Evolutionary conservation across 2,113 vertebrate genomes (phyloP).

Genomic region (Centrocercus urophasianus): DNA sequence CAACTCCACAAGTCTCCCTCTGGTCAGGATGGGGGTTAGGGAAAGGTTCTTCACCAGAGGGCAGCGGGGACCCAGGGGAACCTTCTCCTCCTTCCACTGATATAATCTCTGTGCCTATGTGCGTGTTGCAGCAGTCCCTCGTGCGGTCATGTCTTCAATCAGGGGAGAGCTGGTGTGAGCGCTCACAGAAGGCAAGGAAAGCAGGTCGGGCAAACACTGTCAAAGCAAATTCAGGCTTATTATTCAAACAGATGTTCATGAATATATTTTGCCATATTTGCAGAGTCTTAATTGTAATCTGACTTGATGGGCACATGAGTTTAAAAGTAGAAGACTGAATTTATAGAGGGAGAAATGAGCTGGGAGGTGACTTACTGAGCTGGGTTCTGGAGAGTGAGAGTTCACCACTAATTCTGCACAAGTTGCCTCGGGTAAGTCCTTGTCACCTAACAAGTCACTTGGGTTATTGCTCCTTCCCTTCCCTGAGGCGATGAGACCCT

Average conservation of each 20-base stretch:
- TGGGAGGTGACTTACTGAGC: background rate
- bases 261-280: constrained; percentile 49
- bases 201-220: background rate
- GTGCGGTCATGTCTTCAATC: rapidly evolving
- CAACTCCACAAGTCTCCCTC: background rate
- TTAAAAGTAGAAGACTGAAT: constrained; percentile 17
- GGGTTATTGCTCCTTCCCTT: background rate
- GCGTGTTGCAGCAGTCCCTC: background rate
- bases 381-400: background rate
- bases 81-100: rapidly evolving
- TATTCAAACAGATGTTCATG: constrained; percentile 60
- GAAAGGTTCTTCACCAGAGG: too few relatives aligned
- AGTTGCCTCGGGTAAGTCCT: background rate
- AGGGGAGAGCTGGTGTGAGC: background rate
- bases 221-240: background rate
- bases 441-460: background rate
- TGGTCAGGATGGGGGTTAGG: too few relatives aligned
- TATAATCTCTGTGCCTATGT: background rate
- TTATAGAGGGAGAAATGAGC: background rate
- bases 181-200: constrained; percentile 8
- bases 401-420: background rate
- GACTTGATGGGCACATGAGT: constrained; percentile 13
- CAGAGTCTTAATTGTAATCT: constrained; percentile 41
- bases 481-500: background rate
- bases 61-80: background rate